Conservation (phyloP, 2,797 vertebrate genomes). For the Tolypeutes matacus region DNA sequence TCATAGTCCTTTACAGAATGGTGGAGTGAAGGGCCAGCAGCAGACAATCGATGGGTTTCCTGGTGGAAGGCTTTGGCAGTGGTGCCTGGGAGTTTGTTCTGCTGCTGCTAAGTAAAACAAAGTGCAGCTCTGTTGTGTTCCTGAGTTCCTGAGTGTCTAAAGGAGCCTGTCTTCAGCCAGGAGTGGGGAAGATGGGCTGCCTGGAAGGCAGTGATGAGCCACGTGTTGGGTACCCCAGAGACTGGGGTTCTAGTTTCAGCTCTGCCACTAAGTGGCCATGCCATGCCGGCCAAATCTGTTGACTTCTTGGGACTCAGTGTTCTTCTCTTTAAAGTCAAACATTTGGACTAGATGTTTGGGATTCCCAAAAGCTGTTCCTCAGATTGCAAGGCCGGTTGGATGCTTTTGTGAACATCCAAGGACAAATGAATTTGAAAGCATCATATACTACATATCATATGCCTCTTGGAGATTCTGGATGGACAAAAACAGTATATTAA, state of each 20-base stretch:
- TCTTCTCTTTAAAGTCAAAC: conserved; percentile 39
- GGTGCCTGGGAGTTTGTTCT: neutral
- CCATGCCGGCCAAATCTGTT: neutral
- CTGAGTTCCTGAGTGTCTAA: neutral
- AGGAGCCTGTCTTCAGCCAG: neutral
- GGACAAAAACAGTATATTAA: neutral
- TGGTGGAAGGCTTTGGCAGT: conserved; percentile 9
- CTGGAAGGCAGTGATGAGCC: neutral
- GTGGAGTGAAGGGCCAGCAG: neutral
- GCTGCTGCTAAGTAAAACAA: neutral
- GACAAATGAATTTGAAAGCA: conserved; percentile 37
- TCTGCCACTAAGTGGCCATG: neutral
- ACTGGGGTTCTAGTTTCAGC: neutral
- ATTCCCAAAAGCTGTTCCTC: conserved; percentile 35
- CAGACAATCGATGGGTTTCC: neutral
- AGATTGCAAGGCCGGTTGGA: neutral
- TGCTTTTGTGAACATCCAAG: conserved; percentile 15
- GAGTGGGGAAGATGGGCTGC: neutral
- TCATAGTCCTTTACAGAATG: conserved; percentile 14
- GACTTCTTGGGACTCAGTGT: neutral
- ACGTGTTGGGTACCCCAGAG: neutral
- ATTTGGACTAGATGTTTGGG: neutral
- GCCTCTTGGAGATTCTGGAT: neutral
- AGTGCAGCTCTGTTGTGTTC: neutral
- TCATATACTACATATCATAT: fast-evolving